Conservation (phyloP, 2,113 vertebrate genomes). For the Pipra filicauda region DNA sequence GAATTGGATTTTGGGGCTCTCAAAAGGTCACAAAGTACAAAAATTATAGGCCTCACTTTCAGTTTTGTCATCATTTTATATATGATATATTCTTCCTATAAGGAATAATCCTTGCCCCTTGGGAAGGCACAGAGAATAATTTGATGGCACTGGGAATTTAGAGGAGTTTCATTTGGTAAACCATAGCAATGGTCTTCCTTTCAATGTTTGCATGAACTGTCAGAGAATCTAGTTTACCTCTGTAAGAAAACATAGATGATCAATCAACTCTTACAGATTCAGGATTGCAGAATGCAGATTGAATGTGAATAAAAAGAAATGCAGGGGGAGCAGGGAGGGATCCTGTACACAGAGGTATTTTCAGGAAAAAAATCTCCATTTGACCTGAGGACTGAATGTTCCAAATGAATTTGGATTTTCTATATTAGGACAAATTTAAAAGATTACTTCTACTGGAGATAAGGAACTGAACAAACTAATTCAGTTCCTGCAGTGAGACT, state of each 20-base stretch:
- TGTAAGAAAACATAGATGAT: not conserved
- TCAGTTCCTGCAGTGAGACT: not conserved
- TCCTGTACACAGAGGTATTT: not conserved
- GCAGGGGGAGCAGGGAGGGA: fast-evolving
- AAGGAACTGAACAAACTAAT: not conserved
- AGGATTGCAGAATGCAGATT: fast-evolving
- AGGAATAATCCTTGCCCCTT: not conserved
- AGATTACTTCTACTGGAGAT: not conserved
- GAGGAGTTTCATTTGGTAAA: not conserved
- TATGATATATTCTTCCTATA: not conserved
- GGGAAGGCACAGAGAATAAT: not conserved
- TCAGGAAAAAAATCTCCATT: not conserved
- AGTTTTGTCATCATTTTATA: not conserved
- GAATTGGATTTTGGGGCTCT: no score
- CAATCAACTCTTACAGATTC: not conserved
- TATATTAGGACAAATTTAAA: not conserved
- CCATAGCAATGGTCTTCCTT: not conserved
- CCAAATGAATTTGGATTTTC: not conserved
- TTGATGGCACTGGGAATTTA: not conserved
- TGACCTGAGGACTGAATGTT: not conserved
- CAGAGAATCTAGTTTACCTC: not conserved
- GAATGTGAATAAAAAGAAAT: not conserved
- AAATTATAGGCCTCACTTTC: not conserved
- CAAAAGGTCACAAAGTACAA: not conserved
- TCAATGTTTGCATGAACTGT: not conserved